Base-by-base conservation (phyloP, 2,113 vertebrate genomes). In the Siphamia tubifer region DNA sequence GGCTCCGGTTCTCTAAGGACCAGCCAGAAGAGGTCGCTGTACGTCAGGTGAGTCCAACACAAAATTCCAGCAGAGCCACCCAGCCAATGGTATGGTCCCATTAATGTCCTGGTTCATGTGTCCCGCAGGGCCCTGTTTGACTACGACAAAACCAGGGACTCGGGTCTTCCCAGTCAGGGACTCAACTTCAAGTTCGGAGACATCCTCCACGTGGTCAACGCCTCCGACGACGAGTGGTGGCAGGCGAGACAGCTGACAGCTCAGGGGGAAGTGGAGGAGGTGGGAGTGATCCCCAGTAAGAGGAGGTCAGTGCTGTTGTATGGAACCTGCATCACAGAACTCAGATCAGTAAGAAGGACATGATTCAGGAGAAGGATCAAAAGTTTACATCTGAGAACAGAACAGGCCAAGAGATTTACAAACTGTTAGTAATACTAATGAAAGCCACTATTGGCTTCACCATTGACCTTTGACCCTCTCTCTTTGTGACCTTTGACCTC, bases 201-300 rank as follows among this genome's bases (percentile, higher is more conserved):
- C 74, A 96, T 99, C 81, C 94, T 99, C n/a, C 98, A 99, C 0
- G 98, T 99, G 40, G 96, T 99, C 81, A 98, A 99, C 0, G 97
- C 97, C 40, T 98, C 98, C 0, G 98, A 99, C 0, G 98, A 99
- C 25, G 98, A 99, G 68, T 99, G 98, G 98, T 99, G 98, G 98
- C 98, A 99, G 81, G 98, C 98, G 0, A 87, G 96, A 13, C 94
- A 96, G 56, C 95, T 97, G 83, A 95, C 89, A 0, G 74, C 92
- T 7, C 93, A 96, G 39, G 98, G 97, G 2, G 98, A 97, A 93
- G 94, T 92, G 20, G 96, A 98, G 72, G 96, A 98, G 90, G 95
- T 98, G 86, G 97, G 97, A 0, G 96, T 98, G 56, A 96, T 99
- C 81, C 97, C 97, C 88, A 98, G 97, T 93, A 99, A 99, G 83